A percentile compares a stretch with the other conserved stretches of the same genome.
Evolutionary conservation across 2,113 vertebrate species (phyloP).

Genomic region (Cettia cetti): DNA sequence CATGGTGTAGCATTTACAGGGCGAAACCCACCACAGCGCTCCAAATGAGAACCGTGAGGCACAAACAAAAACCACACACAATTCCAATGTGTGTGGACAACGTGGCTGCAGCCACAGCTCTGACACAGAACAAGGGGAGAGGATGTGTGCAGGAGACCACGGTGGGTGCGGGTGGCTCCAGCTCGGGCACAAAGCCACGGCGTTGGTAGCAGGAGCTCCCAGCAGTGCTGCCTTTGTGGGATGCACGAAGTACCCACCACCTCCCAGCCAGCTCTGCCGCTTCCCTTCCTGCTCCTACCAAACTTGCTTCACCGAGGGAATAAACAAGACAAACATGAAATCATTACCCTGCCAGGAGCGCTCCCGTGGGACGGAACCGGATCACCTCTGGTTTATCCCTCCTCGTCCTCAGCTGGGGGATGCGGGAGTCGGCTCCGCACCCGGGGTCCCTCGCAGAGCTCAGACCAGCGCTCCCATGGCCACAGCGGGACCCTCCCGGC

Average conservation of each 20-base stretch:
- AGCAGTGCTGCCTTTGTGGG: background rate
- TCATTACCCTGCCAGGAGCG: background rate
- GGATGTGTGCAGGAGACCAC: rapidly evolving
- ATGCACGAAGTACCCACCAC: background rate
- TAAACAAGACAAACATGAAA: background rate
- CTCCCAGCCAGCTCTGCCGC: background rate
- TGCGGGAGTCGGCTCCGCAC: background rate
- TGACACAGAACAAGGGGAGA: background rate
- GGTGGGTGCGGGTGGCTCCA: background rate
- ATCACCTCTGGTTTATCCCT: background rate
- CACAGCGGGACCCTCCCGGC: background rate
- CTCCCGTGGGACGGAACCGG: background rate
- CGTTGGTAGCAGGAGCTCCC: rapidly evolving
- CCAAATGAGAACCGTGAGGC: background rate
- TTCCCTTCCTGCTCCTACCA: background rate
- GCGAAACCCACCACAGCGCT: background rate
- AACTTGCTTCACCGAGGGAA: background rate
- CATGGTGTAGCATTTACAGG: background rate
- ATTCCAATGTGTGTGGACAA: background rate
- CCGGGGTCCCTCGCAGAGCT: background rate
- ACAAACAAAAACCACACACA: background rate
- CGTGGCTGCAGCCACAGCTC: background rate
- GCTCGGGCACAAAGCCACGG: background rate
- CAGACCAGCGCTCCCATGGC: background rate
- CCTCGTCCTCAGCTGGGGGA: background rate